phyloP scores from a whole-genome alignment of 2,113 vertebrate genomes.

The Paradisaea rubra region DNA sequence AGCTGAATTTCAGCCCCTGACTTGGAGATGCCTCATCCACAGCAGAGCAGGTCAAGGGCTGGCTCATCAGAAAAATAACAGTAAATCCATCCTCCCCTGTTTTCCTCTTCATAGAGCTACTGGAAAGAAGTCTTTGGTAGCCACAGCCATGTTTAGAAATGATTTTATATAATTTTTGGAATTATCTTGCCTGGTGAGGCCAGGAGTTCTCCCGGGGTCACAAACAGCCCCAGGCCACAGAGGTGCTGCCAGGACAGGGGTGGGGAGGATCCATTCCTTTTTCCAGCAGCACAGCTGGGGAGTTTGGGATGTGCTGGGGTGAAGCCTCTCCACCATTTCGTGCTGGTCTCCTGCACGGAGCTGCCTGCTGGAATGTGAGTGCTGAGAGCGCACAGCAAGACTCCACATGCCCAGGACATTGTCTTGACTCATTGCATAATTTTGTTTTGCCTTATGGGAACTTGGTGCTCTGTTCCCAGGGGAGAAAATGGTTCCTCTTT shows the following conservation, averaged over 20 bases:
- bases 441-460: constrained; percentile 57
- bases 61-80: neutral
- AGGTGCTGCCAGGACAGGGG: neutral
- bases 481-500: constrained; percentile 39
- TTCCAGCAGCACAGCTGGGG: neutral
- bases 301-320: neutral
- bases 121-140: neutral
- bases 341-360: neutral
- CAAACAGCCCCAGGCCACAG: neutral
- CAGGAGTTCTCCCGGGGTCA: neutral
- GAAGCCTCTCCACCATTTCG: neutral
- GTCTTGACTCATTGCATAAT: constrained; percentile 40
- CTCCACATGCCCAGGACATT: constrained; percentile 39
- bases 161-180: neutral
- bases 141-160: no score
- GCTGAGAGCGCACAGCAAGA: constrained; percentile 9
- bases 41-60: neutral
- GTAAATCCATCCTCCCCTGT: rapidly evolving
- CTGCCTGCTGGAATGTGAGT: constrained; percentile 8
- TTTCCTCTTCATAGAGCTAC: neutral
- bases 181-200: neutral
- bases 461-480: constrained; percentile 34
- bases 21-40: rapidly evolving
- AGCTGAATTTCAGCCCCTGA: neutral
- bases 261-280: rapidly evolving